Conservation (phyloP, 2,113 vertebrate species). For the Pluvianellus socialis region DNA sequence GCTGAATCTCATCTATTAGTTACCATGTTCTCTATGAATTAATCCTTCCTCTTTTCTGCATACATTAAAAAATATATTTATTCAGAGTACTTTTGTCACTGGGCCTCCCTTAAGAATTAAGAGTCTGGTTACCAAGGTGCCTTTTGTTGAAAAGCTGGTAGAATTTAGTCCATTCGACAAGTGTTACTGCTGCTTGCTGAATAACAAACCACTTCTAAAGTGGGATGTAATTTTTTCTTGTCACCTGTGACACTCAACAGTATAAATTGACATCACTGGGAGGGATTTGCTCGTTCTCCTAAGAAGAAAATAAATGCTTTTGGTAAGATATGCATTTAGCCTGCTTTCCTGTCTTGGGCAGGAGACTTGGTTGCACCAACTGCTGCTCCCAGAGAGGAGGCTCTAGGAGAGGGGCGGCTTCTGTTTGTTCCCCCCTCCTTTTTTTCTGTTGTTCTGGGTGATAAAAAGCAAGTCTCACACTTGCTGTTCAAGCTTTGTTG, state of each 20-base stretch:
- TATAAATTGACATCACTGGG: neutral
- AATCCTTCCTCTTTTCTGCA: neutral
- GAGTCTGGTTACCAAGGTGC: neutral
- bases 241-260: neutral
- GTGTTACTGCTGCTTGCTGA: neutral
- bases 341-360: neutral
- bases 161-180: neutral
- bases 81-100: neutral
- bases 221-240: neutral
- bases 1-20: neutral
- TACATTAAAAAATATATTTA: neutral
- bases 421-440: neutral
- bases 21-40: neutral
- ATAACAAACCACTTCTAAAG: neutral
- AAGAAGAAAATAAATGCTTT: neutral
- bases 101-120: neutral
- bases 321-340: neutral
- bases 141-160: neutral
- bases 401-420: accelerated
- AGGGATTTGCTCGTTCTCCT: neutral
- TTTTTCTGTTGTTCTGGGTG: neutral
- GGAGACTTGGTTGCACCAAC: no score
- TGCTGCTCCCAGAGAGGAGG: neutral
- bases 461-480: neutral
- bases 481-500: neutral